phyloP scores from a whole-genome alignment of 2,888 invertebrate species.

The Andricus curvator region DNA sequence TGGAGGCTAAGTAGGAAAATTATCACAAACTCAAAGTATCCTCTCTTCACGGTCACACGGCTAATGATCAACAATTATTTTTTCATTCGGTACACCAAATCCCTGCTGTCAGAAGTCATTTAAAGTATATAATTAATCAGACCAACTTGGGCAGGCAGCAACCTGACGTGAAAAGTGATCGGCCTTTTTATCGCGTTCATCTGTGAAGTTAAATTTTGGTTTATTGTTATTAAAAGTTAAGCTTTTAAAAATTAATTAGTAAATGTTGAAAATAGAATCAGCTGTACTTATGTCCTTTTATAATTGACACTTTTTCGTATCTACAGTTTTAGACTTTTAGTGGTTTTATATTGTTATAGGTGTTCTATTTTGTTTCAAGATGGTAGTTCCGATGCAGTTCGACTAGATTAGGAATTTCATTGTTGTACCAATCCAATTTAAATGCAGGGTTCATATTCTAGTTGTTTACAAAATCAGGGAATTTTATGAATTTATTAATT shows the following conservation, averaged over 20 bases:
- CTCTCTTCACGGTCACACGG: slow-evolving; percentile 24
- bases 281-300: slow-evolving; percentile 1
- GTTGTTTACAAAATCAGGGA: neutral
- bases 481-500: neutral
- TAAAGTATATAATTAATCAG: slow-evolving; percentile 10
- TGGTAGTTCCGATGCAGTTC: slow-evolving; percentile 18
- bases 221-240: neutral
- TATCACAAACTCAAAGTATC: neutral
- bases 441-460: neutral
- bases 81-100: slow-evolving; percentile 20
- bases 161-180: slow-evolving; percentile 10
- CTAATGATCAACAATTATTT: slow-evolving; percentile 35
- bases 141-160: neutral
- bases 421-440: neutral
- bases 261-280: slow-evolving; percentile 26
- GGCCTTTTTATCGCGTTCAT: neutral
- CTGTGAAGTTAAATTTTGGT: neutral
- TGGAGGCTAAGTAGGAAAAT: neutral
- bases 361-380: slow-evolving; percentile 22
- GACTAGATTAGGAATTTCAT: neutral
- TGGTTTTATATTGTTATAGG: slow-evolving; percentile 17
- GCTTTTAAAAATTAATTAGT: slow-evolving; percentile 14
- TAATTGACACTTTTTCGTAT: neutral
- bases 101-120: slow-evolving; percentile 22
- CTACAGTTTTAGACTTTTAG: neutral